These are phyloP conservation scores for Heliconius eleuchia DNA, from an alignment of 1,140 invertebrate genomes.

Conservation along the genomic window DNA sequence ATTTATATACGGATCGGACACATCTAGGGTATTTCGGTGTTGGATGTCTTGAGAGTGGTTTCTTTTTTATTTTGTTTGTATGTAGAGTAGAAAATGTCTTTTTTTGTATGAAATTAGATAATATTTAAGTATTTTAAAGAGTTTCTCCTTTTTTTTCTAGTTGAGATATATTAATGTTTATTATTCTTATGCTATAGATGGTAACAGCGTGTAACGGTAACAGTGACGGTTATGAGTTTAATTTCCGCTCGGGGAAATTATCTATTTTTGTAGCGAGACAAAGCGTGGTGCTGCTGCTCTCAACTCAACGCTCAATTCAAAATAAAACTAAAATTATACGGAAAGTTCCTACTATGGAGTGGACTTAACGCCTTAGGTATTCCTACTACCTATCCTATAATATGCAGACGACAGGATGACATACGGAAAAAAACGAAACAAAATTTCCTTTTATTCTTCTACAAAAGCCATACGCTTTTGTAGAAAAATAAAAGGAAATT, in stretches of 20 bases:
- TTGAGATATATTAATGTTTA: too few relatives aligned
- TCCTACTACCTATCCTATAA: background rate
- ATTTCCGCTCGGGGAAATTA: background rate
- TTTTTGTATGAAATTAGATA: too few relatives aligned
- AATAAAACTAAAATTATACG: background rate
- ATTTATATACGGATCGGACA: slow-evolving; percentile 70
- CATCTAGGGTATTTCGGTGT: slow-evolving; percentile 50
- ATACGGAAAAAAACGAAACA: too few relatives aligned
- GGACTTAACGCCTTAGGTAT: background rate
- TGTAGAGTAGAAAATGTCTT: too few relatives aligned
- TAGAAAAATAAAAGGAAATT: too few relatives aligned
- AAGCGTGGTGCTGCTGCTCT: too few relatives aligned
- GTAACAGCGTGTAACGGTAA: too few relatives aligned
- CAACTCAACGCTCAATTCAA: too few relatives aligned
- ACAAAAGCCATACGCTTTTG: background rate
- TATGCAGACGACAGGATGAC: background rate
- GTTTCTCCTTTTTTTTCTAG: too few relatives aligned
- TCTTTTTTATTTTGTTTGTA: background rate
- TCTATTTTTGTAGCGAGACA: background rate
- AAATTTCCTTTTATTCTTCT: background rate
- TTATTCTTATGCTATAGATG: too few relatives aligned
- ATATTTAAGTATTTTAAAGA: too few relatives aligned
- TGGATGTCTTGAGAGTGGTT: slow-evolving; percentile 44
- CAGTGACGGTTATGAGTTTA: too few relatives aligned
- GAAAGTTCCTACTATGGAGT: background rate